phyloP scores from a whole-genome alignment of 2,113 vertebrate genomes.

The Geococcyx californianus region DNA sequence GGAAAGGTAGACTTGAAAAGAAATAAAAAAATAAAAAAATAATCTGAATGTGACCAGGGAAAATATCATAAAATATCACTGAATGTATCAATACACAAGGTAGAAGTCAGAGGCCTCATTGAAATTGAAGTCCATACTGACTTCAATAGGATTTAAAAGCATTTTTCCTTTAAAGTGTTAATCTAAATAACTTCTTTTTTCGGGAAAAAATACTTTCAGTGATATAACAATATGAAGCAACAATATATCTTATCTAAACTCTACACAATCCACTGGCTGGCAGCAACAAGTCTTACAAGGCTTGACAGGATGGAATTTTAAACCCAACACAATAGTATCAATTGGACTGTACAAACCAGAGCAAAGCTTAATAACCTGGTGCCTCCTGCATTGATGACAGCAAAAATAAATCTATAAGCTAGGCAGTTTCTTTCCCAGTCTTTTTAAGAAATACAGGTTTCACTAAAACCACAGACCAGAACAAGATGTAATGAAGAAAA shows the following conservation, averaged over 20 bases:
- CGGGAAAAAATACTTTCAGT: not conserved
- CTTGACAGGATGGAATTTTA: slow-evolving; percentile 61
- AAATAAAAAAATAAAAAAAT: not conserved
- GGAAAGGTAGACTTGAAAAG: not conserved
- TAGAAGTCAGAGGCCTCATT: not conserved
- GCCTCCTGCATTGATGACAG: slow-evolving; percentile 14
- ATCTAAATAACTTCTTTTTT: not conserved
- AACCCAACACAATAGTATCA: slow-evolving; percentile 49
- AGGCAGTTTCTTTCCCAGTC: not conserved
- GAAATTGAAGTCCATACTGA: not conserved
- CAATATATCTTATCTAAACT: slow-evolving; percentile 38
- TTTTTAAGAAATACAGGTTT: slow-evolving; percentile 1
- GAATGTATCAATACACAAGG: not conserved
- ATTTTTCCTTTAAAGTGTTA: not conserved
- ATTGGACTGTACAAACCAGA: slow-evolving; percentile 8
- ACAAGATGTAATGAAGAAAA: not conserved
- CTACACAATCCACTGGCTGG: not conserved
- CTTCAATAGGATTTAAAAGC: not conserved
- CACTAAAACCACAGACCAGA: not conserved
- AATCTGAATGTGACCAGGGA: not conserved
- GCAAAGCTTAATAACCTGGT: slow-evolving; percentile 58
- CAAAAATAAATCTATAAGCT: slow-evolving; percentile 54
- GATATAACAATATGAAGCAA: not conserved
- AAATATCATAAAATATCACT: not conserved
- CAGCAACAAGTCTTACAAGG: slow-evolving; percentile 31